Conservation (phyloP, 2,113 vertebrate species). For the Podarcis muralis region DNA sequence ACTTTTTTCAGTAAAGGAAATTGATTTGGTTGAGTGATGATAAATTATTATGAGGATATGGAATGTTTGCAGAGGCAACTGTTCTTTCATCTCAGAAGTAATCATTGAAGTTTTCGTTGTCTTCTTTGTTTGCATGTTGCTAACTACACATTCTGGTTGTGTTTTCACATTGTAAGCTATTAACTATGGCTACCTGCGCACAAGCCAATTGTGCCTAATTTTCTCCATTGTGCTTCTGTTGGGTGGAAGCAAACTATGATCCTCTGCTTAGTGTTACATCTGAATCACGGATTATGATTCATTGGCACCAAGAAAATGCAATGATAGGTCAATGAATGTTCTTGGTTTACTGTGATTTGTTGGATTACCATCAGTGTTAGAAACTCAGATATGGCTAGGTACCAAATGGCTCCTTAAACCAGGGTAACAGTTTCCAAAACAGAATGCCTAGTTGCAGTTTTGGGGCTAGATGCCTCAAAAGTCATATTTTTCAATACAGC, state of each 20-base stretch:
- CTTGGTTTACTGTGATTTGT: no score
- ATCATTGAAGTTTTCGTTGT: not conserved
- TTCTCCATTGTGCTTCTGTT: not conserved
- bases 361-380: no score
- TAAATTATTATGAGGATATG: not conserved
- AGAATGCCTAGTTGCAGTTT: no score
- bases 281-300: not conserved
- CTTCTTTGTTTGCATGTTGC: not conserved
- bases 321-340: no score
- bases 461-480: no score
- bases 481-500: no score
- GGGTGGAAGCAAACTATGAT: not conserved
- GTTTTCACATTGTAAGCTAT: not conserved
- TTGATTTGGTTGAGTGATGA: not conserved
- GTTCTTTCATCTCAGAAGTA: not conserved
- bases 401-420: no score
- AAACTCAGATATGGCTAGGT: no score
- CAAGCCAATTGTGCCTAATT: not conserved
- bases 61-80: not conserved
- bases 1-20: not conserved
- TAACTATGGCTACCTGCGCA: not conserved
- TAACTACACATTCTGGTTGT: not conserved
- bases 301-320: not conserved
- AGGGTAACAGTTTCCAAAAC: no score
- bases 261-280: not conserved